These are phyloP conservation scores for Drosophila paucipuncta DNA, from an alignment of 2,888 invertebrate species.

Conservation along the genomic window DNA sequence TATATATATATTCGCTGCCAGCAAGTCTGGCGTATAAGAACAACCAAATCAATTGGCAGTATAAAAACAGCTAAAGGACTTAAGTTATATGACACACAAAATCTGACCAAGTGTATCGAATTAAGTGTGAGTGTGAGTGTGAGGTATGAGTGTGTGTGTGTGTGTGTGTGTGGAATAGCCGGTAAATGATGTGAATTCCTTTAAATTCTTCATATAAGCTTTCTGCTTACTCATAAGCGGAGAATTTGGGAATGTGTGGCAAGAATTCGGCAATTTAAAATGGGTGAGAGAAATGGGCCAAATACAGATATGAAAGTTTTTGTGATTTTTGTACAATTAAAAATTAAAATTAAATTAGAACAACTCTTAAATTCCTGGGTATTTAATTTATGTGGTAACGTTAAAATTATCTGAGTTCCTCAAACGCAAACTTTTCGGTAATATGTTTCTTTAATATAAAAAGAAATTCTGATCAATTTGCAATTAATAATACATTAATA, in stretches of 20 bases:
- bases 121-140: background rate
- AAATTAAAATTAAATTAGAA: background rate
- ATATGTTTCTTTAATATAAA: background rate
- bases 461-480: background rate
- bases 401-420: background rate
- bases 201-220: background rate
- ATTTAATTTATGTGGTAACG: background rate
- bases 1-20: background rate
- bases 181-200: constrained; percentile 16
- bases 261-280: constrained; percentile 2
- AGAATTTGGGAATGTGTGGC: background rate
- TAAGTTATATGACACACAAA: constrained; percentile 6
- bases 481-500: background rate
- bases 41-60: constrained; percentile 7
- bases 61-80: constrained; percentile 4
- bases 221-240: background rate
- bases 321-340: background rate
- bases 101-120: constrained; percentile 5
- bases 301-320: background rate
- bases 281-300: background rate
- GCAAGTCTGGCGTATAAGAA: background rate
- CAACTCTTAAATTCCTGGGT: background rate
- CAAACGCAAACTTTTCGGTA: background rate
- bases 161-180: background rate
- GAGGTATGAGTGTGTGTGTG: background rate